Evolutionary conservation across 2,797 vertebrate species (phyloP).

Genomic region (Clarias fuscus): DNA sequence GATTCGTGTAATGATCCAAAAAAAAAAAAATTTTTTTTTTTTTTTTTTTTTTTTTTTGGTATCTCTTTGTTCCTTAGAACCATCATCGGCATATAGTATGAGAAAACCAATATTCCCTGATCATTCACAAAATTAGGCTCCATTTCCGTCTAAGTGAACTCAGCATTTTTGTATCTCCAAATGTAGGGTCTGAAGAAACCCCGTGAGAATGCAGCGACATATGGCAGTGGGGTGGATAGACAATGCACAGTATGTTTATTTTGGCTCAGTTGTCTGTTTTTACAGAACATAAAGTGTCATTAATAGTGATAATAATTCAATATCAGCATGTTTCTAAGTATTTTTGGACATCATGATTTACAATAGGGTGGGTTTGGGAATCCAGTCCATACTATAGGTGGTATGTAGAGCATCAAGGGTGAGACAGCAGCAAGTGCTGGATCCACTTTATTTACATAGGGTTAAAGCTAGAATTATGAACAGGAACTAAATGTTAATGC

Average conservation of each 20-base stretch:
- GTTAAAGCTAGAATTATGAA: no score
- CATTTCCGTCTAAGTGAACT: not conserved
- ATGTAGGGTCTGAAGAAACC: not conserved
- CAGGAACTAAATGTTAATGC: no score
- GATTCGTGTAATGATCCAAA: not conserved
- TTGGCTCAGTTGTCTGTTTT: not conserved
- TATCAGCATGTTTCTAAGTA: not conserved
- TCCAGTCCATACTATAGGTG: not conserved
- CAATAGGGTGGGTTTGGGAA: not conserved
- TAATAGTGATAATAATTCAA: not conserved
- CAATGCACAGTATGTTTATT: not conserved
- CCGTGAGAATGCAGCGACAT: not conserved
- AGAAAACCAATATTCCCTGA: not conserved
- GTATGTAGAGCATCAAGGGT: no score
- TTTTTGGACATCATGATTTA: not conserved
- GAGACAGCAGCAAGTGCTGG: no score
- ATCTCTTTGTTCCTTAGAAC: not conserved
- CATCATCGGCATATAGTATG: no score
- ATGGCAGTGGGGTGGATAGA: not conserved
- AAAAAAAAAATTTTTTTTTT: no score
- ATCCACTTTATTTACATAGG: no score
- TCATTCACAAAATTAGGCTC: not conserved
- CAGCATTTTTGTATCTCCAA: not conserved
- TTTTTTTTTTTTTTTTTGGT: no score
- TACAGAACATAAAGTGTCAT: no score